Evolutionary conservation across 2,888 invertebrate genomes (phyloP).

Genomic region (Erebia aethiops): DNA sequence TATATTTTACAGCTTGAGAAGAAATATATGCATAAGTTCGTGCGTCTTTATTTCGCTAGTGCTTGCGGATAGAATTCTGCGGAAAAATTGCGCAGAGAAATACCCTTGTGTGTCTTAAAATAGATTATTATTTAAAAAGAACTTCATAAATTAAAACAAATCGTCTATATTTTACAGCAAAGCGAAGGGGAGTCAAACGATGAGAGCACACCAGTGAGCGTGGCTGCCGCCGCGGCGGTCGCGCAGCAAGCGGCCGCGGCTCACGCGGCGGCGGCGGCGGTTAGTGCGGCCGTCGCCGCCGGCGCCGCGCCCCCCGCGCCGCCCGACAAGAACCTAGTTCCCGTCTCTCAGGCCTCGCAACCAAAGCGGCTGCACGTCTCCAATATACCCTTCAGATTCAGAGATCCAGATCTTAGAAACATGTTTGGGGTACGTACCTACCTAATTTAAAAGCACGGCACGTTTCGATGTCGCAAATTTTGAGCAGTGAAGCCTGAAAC

Average conservation of each 20-base stretch:
- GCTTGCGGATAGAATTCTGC: too few relatives aligned
- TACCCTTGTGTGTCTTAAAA: too few relatives aligned
- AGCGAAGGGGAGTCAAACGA: constrained; percentile 81
- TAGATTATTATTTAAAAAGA: neutral
- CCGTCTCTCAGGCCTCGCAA: constrained; percentile 82
- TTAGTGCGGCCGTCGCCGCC: constrained; percentile 60
- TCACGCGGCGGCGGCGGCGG: constrained; percentile 72
- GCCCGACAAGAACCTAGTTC: constrained; percentile 79
- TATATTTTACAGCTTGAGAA: too few relatives aligned
- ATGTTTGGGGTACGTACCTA: constrained; percentile 96
- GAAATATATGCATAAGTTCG: too few relatives aligned
- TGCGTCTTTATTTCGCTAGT: too few relatives aligned
- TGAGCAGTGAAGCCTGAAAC: constrained; percentile 18
- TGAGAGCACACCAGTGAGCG: constrained; percentile 81
- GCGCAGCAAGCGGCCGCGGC: constrained; percentile 80
- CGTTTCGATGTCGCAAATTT: constrained; percentile 36
- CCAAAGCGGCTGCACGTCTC: constrained; percentile 99
- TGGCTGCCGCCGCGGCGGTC: constrained; percentile 65
- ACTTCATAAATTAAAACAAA: neutral
- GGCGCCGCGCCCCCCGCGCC: constrained; percentile 62
- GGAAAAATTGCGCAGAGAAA: too few relatives aligned
- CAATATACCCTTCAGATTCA: constrained; percentile 99
- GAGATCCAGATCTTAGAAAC: constrained; percentile 98
- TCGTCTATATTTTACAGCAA: constrained; percentile 51
- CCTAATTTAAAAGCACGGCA: constrained; percentile 44